phyloP scores from a whole-genome alignment of 1,140 invertebrate species.

The Oedothorax gibbosus region DNA sequence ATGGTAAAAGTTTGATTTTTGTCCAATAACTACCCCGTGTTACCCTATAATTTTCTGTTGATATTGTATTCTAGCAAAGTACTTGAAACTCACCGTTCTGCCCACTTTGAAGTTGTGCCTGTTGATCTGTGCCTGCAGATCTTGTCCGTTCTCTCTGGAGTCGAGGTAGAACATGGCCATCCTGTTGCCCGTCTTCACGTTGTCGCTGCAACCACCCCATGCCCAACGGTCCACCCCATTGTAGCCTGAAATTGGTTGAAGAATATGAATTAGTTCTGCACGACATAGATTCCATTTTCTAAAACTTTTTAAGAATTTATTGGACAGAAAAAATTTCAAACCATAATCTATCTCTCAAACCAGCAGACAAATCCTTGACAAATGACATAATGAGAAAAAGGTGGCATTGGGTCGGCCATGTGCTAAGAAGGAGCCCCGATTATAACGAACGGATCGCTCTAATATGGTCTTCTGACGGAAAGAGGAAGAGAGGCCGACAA shows the following conservation, averaged over 20 bases:
- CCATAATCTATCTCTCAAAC: too few species aligned
- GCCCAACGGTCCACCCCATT: conserved; percentile 75
- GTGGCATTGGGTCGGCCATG: too few species aligned
- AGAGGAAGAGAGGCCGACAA: neutral
- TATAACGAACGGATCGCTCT: neutral
- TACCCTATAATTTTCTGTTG: too few species aligned
- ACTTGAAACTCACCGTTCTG: conserved; percentile 61
- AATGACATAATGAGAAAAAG: too few species aligned
- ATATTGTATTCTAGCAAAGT: neutral
- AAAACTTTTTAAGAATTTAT: too few species aligned
- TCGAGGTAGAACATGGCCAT: conserved; percentile 91
- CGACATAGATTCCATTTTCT: too few species aligned
- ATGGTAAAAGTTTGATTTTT: too few species aligned
- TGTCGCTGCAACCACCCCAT: conserved; percentile 96
- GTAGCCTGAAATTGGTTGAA: neutral
- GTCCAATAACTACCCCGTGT: too few species aligned
- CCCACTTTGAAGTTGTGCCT: conserved; percentile 72
- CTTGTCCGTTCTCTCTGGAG: conserved; percentile 66
- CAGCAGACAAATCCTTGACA: too few species aligned
- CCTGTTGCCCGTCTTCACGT: conserved; percentile 88
- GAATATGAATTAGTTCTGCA: too few species aligned
- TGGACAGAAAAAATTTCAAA: neutral
- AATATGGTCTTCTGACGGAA: neutral
- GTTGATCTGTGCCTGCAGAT: conserved; percentile 68
- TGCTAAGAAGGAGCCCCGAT: neutral